phyloP scores from a whole-genome alignment of 2,888 invertebrate species.

The Caenorhabditis becei region DNA sequence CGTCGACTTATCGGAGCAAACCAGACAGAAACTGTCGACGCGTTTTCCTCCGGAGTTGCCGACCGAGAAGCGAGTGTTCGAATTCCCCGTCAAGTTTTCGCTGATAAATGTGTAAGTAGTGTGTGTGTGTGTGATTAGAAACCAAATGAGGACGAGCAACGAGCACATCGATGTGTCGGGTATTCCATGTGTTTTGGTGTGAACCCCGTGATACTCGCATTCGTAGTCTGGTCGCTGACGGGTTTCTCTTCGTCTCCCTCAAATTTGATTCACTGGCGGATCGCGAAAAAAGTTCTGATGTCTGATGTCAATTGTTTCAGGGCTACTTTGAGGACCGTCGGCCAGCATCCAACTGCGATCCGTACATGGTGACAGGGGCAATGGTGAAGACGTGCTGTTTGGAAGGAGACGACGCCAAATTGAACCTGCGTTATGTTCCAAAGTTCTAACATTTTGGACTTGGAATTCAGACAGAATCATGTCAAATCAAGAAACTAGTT shows the following conservation, averaged over 20 bases:
- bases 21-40: slow-evolving; percentile 96
- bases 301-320: slow-evolving; percentile 55
- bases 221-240: slow-evolving; percentile 23
- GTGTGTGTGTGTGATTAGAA: background rate
- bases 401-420: slow-evolving; percentile 68
- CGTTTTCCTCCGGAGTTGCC: slow-evolving; percentile 87
- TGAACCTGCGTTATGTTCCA: slow-evolving; percentile 71
- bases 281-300: slow-evolving; percentile 3
- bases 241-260: slow-evolving; percentile 7
- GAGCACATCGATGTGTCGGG: slow-evolving; percentile 84
- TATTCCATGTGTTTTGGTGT: slow-evolving; percentile 14
- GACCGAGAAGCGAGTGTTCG: slow-evolving; percentile 90
- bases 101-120: slow-evolving; percentile 72
- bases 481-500: background rate
- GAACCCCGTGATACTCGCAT: slow-evolving; percentile 19
- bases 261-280: slow-evolving; percentile 7
- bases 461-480: background rate
- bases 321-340: slow-evolving; percentile 78
- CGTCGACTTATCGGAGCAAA: slow-evolving; percentile 93
- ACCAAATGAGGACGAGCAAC: slow-evolving; percentile 4
- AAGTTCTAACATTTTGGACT: slow-evolving; percentile 60
- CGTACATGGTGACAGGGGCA: slow-evolving; percentile 73
- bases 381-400: slow-evolving; percentile 74
- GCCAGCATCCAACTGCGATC: slow-evolving; percentile 78
- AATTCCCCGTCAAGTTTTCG: slow-evolving; percentile 89